A percentile compares a stretch with the other conserved stretches of the same genome.
Conservation (phyloP, 2,888 invertebrate genomes). For the Danaus chrysippus region DNA sequence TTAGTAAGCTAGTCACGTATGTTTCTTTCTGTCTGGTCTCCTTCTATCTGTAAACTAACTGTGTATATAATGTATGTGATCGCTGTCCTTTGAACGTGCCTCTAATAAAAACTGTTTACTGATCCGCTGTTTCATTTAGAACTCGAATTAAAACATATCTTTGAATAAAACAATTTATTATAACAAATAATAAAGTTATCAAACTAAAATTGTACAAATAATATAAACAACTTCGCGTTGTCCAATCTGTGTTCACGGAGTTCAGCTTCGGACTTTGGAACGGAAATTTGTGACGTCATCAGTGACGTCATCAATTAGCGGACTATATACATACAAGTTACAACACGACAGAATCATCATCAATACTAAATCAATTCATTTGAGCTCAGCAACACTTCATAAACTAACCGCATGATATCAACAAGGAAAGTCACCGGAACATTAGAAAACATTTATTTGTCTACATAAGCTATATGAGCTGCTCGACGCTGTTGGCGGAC, state of each 20-base stretch:
- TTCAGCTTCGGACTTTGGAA: too few species aligned
- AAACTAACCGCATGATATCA: conserved; percentile 22
- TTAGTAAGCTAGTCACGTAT: conserved; percentile 60
- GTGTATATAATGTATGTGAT: conserved; percentile 50
- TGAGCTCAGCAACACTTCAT: conserved; percentile 8
- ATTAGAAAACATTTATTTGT: conserved; percentile 58
- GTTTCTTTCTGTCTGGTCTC: conserved; percentile 48
- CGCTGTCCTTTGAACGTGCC: conserved; percentile 69
- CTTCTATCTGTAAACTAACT: conserved; percentile 47
- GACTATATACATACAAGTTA: too few species aligned
- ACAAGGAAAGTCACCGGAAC: conserved; percentile 35
- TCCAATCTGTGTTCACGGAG: conserved; percentile 20
- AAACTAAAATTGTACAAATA: conserved; percentile 8
- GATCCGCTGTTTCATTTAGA: conserved; percentile 35
- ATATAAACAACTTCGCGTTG: not conserved
- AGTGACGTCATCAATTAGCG: too few species aligned
- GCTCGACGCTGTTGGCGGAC: conserved; percentile 91
- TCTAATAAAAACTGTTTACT: conserved; percentile 69
- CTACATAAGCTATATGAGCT: conserved; percentile 81
- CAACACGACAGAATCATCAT: too few species aligned
- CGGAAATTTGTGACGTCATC: too few species aligned
- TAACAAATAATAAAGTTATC: conserved; percentile 31
- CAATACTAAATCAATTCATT: not conserved
- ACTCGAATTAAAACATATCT: conserved; percentile 10
- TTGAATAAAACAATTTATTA: conserved; percentile 31